These are phyloP conservation scores for Diacarnus erythraeanus DNA, from an alignment of 37 sponge, comb jelly and placozoan species.

Conservation along the genomic window DNA sequence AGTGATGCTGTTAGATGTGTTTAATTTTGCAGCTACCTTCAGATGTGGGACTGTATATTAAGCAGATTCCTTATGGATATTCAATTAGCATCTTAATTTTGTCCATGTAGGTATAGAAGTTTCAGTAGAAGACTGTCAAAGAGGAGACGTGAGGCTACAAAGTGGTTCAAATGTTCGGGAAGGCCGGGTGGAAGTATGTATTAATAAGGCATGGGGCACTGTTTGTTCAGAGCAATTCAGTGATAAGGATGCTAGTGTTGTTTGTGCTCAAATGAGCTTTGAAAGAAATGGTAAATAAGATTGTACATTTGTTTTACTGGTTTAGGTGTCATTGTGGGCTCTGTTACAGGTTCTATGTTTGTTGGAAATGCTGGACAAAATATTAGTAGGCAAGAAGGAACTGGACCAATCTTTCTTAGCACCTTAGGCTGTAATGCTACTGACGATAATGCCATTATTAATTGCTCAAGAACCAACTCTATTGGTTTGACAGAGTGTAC, in stretches of 20 bases:
- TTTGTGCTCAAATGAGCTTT: slow-evolving; percentile 22
- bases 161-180: slow-evolving; percentile 19
- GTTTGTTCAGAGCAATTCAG: slow-evolving; percentile 3
- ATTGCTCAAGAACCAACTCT: not conserved
- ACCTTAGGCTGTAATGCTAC: slow-evolving; percentile 1
- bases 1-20: too few species aligned
- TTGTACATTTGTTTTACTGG: not conserved
- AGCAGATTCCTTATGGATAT: too few species aligned
- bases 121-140: not conserved
- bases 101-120: not conserved
- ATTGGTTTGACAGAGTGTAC: slow-evolving; percentile 11
- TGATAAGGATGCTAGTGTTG: slow-evolving; percentile 3
- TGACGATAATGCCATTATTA: not conserved
- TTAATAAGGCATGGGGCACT: slow-evolving; percentile 33
- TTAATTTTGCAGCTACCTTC: too few species aligned
- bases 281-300: slow-evolving; percentile 4
- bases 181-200: slow-evolving; percentile 32
- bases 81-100: too few species aligned
- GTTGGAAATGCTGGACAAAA: not conserved
- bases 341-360: not conserved
- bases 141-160: slow-evolving; percentile 11
- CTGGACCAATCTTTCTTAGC: slow-evolving; percentile 35
- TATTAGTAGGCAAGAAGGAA: not conserved
- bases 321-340: not conserved
- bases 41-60: too few species aligned